phyloP scores from a whole-genome alignment of 23 tunicate genomes.

The Styela plicata region DNA sequence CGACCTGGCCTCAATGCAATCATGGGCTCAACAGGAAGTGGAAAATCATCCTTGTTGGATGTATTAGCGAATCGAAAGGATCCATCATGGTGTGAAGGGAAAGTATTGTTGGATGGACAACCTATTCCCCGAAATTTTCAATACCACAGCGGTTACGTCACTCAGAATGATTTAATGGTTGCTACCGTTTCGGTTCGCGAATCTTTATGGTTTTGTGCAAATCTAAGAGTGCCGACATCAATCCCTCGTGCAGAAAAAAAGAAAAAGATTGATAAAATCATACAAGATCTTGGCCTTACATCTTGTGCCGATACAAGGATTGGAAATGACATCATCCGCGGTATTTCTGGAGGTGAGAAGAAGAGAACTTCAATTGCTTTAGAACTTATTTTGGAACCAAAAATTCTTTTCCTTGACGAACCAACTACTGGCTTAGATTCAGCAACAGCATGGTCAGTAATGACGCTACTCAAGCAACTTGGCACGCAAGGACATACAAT shows the following conservation, averaged over 20 bases:
- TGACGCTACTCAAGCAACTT: constrained; percentile 68
- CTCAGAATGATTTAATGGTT: constrained; percentile 67
- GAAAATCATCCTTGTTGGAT: constrained; percentile 82
- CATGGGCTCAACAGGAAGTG: constrained; percentile 95
- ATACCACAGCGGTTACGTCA: constrained; percentile 81
- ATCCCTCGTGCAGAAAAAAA: constrained; percentile 36
- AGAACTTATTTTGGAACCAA: constrained; percentile 80
- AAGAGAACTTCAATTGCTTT: constrained; percentile 83
- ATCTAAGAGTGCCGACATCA: constrained; percentile 59
- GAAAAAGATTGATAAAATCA: constrained; percentile 50
- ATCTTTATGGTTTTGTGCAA: constrained; percentile 83
- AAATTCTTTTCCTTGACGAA: constrained; percentile 81
- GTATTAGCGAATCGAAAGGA: constrained; percentile 81
- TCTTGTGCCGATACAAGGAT: constrained; percentile 82
- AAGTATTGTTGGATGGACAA: constrained; percentile 54
- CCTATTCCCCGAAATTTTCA: constrained; percentile 71
- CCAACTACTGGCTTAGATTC: constrained; percentile 88
- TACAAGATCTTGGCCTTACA: constrained; percentile 65
- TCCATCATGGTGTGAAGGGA: constrained; percentile 56
- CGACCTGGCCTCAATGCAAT: constrained; percentile 54
- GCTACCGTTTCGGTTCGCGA: constrained; percentile 87
- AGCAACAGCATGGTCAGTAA: constrained; percentile 86
- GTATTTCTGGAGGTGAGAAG: constrained; percentile 94
- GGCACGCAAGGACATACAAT: constrained; percentile 65
- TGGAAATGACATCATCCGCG: constrained; percentile 84